phyloP scores from a whole-genome alignment of 2,113 vertebrate species.

The Triplophysa rosa region DNA sequence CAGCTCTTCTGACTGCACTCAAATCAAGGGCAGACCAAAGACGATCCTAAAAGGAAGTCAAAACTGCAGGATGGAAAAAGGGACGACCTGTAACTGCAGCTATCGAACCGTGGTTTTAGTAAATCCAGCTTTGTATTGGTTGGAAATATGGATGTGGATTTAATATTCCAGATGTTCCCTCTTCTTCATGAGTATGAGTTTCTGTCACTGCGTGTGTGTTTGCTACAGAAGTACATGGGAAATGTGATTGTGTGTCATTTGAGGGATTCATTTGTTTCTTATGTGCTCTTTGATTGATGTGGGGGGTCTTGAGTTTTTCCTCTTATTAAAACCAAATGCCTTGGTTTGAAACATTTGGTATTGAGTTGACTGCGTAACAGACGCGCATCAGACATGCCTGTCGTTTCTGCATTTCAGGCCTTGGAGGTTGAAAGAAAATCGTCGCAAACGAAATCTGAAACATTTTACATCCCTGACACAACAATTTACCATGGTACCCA shows the following conservation, averaged over 20 bases:
- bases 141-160: conserved; percentile 67
- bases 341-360: conserved; percentile 65
- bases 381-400: conserved; percentile 55
- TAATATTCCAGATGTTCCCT: conserved; percentile 63
- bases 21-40: conserved; percentile 27
- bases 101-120: conserved; percentile 53
- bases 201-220: conserved; percentile 54
- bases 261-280: conserved; percentile 66
- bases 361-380: conserved; percentile 63
- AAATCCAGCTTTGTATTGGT: conserved; percentile 41
- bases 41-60: neutral
- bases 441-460: conserved; percentile 39
- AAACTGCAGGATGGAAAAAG: neutral
- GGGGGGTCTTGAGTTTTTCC: conserved; percentile 59
- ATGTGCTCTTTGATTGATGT: conserved; percentile 67
- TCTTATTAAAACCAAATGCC: conserved; percentile 67
- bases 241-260: conserved; percentile 64
- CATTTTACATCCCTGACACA: conserved; percentile 42
- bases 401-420: conserved; percentile 41
- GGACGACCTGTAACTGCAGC: neutral
- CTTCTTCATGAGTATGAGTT: conserved; percentile 68
- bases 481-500: too few relatives aligned
- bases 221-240: conserved; percentile 55
- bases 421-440: conserved; percentile 20
- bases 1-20: conserved; percentile 50